Conservation (phyloP, 2,113 vertebrate species). For the Stegostoma tigrinum region DNA sequence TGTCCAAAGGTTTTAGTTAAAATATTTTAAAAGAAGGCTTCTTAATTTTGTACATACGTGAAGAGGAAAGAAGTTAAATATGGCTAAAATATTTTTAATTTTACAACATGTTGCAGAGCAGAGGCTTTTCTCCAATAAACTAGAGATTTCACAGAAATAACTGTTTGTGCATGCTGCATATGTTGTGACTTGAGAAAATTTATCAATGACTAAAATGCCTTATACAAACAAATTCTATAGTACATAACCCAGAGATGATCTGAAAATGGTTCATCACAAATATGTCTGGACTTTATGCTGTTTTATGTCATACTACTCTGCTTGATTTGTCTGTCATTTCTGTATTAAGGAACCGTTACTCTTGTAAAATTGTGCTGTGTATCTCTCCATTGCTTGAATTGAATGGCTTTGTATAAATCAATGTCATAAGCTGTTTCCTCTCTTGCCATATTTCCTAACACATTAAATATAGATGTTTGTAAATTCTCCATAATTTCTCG, state of each 20-base stretch:
- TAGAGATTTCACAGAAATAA: constrained; percentile 61
- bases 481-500: constrained; percentile 61
- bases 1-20: constrained; percentile 24
- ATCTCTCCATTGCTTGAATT: constrained; percentile 57
- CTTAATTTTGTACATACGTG: constrained; percentile 3
- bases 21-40: background rate
- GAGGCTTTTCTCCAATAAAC: constrained; percentile 42
- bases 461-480: constrained; percentile 73
- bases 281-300: constrained; percentile 52
- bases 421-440: constrained; percentile 63
- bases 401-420: constrained; percentile 58
- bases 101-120: background rate
- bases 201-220: constrained; percentile 51
- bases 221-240: constrained; percentile 56
- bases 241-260: constrained; percentile 53
- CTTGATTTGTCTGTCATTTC: constrained; percentile 55
- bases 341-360: constrained; percentile 57
- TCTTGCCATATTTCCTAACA: constrained; percentile 61
- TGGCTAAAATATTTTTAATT: constrained; percentile 16
- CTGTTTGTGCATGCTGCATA: constrained; percentile 68
- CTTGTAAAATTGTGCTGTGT: constrained; percentile 57
- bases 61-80: background rate
- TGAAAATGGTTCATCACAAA: constrained; percentile 55
- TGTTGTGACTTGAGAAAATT: constrained; percentile 59
- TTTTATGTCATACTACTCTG: constrained; percentile 54